Evolutionary conservation across 1,140 invertebrate genomes (phyloP).

Genomic region (Epicauta chinensis): DNA sequence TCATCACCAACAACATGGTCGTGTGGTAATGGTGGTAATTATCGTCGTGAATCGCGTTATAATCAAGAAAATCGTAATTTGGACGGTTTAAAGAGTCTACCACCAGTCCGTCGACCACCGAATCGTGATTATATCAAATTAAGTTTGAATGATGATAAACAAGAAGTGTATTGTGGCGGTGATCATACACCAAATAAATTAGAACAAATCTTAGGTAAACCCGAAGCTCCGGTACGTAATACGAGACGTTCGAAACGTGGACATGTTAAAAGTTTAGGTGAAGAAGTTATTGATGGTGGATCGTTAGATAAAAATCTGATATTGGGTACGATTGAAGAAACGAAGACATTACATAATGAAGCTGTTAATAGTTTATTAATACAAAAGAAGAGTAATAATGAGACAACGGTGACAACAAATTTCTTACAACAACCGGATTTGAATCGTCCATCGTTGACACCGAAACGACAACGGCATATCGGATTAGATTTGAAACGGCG

Average conservation of each 20-base stretch:
- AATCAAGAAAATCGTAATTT: constrained; percentile 12
- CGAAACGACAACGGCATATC: constrained; percentile 47
- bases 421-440: constrained; percentile 2
- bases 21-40: not conserved
- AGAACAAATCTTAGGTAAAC: constrained; percentile 38
- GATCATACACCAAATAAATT: constrained; percentile 36
- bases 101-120: constrained; percentile 42
- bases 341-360: constrained; percentile 13
- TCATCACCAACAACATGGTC: not conserved
- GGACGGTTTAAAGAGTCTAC: constrained; percentile 42
- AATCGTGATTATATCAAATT: constrained; percentile 14
- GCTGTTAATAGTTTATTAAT: not conserved
- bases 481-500: constrained; percentile 53
- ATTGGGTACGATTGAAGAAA: constrained; percentile 40
- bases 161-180: constrained; percentile 28
- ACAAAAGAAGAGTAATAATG: too few relatives aligned
- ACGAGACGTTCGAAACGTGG: constrained; percentile 32
- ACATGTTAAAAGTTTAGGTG: constrained; percentile 41
- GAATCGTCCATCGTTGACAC: constrained; percentile 34
- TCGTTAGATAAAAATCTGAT: constrained; percentile 32
- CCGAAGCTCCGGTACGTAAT: constrained; percentile 35
- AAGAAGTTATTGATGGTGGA: constrained; percentile 38
- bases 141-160: constrained; percentile 18
- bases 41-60: constrained; percentile 6
- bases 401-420: not conserved